These are phyloP conservation scores for Coregonus clupeaformis DNA, from an alignment of 2,113 vertebrate species.

Conservation along the genomic window DNA sequence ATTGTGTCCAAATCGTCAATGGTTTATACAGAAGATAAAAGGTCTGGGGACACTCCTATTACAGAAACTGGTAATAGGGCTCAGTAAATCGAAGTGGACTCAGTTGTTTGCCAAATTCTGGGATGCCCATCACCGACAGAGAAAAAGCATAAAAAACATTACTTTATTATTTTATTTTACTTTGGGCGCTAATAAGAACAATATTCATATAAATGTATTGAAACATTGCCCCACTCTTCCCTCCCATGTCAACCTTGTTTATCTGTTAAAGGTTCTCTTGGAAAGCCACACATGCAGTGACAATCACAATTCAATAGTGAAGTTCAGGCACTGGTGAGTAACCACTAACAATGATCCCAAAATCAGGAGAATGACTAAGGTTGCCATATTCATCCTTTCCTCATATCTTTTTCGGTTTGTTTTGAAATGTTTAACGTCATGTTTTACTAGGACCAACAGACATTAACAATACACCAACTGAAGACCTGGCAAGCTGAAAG, in stretches of 20 bases:
- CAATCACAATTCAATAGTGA: constrained; percentile 49
- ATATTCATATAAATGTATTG: constrained; percentile 40
- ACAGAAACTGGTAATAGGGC: not conserved
- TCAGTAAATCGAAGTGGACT: not conserved
- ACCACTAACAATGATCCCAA: constrained; percentile 59
- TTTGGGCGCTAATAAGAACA: not conserved
- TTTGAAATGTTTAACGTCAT: constrained; percentile 44
- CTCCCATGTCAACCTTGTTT: constrained; percentile 40
- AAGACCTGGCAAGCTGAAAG: not conserved
- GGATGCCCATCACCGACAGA: not conserved
- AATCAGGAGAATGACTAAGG: constrained; percentile 71
- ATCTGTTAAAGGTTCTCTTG: constrained; percentile 43
- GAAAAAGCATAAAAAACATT: not conserved
- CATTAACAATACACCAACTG: not conserved
- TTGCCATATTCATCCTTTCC: constrained; percentile 62
- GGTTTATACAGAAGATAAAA: not conserved
- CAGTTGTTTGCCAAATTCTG: not conserved
- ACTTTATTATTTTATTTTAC: not conserved
- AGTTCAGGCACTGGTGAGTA: constrained; percentile 75
- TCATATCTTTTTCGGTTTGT: constrained; percentile 40
- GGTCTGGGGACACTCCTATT: not conserved
- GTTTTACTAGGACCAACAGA: constrained; percentile 20
- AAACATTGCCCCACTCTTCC: constrained; percentile 37
- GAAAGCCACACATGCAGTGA: constrained; percentile 59
- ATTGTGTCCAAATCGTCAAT: not conserved